Conservation (phyloP, 1,140 invertebrate genomes). For the Paraescarpia echinospica region DNA sequence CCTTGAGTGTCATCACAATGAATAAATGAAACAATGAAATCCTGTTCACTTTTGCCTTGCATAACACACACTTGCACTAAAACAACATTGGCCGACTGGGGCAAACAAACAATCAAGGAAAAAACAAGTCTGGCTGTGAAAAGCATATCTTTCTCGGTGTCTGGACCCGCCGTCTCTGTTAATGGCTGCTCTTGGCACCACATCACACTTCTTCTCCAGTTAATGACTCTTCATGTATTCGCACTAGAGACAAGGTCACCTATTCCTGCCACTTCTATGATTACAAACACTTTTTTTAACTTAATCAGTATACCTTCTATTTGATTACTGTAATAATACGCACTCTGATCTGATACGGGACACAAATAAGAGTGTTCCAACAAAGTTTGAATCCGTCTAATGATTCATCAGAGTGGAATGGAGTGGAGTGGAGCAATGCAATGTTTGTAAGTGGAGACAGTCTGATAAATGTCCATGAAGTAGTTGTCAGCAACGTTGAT, state of each 20-base stretch:
- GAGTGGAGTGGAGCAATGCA: too few relatives aligned
- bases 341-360: not conserved
- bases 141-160: not conserved
- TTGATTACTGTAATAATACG: not conserved
- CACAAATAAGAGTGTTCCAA: not conserved
- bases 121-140: not conserved
- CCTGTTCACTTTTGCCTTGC: not conserved
- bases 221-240: constrained; percentile 1
- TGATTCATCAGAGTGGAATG: not conserved
- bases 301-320: not conserved
- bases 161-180: not conserved
- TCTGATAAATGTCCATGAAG: not conserved
- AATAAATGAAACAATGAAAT: too few relatives aligned
- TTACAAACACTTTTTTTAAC: not conserved
- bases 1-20: too few relatives aligned
- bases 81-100: not conserved
- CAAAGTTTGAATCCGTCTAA: not conserved
- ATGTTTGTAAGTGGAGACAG: not conserved
- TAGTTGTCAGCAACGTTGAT: not conserved
- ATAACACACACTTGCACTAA: not conserved
- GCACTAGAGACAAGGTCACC: not conserved
- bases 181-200: not conserved
- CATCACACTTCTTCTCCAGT: not conserved
- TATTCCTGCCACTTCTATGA: not conserved
- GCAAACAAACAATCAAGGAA: not conserved